A percentile compares a stretch with the other conserved stretches of the same genome.
These are phyloP conservation scores for Oedothorax gibbosus DNA, from an alignment of 1,140 invertebrate species.

Conservation along the genomic window DNA sequence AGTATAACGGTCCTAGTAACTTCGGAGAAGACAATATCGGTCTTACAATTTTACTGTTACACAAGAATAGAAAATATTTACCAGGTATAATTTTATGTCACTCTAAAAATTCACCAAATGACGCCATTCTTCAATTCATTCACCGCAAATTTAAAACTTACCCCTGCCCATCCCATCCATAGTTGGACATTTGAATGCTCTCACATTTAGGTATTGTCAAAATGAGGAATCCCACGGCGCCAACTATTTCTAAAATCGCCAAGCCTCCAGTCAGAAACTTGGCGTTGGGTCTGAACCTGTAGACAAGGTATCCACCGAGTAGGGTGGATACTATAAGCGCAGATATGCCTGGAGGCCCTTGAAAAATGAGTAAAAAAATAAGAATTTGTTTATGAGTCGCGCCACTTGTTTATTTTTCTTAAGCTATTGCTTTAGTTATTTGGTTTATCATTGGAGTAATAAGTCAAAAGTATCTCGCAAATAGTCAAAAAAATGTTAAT, in stretches of 20 bases:
- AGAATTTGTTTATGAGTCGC: neutral
- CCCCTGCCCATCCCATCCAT: conserved; percentile 4
- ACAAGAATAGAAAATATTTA: neutral
- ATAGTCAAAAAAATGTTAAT: neutral
- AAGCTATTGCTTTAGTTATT: neutral
- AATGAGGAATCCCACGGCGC: conserved; percentile 75
- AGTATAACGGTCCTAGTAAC: no score
- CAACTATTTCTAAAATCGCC: conserved; percentile 76
- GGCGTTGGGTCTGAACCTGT: conserved; percentile 77
- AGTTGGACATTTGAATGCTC: conserved; percentile 36
- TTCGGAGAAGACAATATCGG: no score
- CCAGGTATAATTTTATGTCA: neutral
- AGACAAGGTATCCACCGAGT: conserved; percentile 77
- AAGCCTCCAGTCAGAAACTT: conserved; percentile 79
- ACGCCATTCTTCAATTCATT: neutral
- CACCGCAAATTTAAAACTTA: neutral
- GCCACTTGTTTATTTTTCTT: neutral
- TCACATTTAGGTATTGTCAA: conserved; percentile 79
- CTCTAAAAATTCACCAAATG: neutral
- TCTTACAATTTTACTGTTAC: neutral
- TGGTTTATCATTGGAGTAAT: neutral
- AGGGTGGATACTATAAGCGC: conserved; percentile 79
- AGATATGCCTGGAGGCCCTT: conserved; percentile 73
- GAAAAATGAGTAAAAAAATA: neutral
- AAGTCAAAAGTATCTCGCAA: neutral